These are phyloP conservation scores for Xestoiulus laeticollis DNA, from an alignment of 2,888 invertebrate species.

Conservation along the genomic window DNA sequence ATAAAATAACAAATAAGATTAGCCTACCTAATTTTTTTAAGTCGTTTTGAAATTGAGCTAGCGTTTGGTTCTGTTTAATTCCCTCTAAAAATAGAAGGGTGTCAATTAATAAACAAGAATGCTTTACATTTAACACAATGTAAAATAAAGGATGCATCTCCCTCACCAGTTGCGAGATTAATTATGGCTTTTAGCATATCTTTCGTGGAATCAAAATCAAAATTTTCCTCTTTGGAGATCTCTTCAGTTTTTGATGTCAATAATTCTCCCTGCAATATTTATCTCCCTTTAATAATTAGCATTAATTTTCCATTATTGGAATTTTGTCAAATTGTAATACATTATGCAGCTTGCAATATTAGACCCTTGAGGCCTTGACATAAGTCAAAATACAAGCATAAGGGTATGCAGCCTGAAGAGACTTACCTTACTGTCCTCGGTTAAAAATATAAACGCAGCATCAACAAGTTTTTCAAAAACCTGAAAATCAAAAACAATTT, in stretches of 20 bases:
- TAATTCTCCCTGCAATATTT: not conserved
- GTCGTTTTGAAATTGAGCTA: not conserved
- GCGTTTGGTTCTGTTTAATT: constrained; percentile 13
- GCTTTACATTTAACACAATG: not conserved
- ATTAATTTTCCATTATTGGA: too few relatives aligned
- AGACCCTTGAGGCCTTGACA: too few relatives aligned
- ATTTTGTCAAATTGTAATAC: not conserved
- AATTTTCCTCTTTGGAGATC: not conserved
- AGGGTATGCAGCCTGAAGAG: too few relatives aligned
- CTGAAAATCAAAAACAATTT: not conserved
- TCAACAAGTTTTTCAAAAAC: not conserved
- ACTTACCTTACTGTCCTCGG: not conserved
- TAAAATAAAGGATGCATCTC: not conserved
- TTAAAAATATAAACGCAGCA: not conserved
- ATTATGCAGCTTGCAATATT: too few relatives aligned
- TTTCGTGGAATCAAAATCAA: not conserved
- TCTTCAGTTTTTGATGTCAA: not conserved
- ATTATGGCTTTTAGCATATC: not conserved
- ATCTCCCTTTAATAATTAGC: too few relatives aligned
- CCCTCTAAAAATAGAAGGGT: not conserved
- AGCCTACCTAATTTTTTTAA: not conserved
- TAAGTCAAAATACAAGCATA: not conserved
- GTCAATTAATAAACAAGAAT: not conserved
- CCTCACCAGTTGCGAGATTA: not conserved
- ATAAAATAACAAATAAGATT: not conserved